These are phyloP conservation scores for Neogale vison DNA, from an alignment of 2,113 vertebrate species.

Conservation along the genomic window DNA sequence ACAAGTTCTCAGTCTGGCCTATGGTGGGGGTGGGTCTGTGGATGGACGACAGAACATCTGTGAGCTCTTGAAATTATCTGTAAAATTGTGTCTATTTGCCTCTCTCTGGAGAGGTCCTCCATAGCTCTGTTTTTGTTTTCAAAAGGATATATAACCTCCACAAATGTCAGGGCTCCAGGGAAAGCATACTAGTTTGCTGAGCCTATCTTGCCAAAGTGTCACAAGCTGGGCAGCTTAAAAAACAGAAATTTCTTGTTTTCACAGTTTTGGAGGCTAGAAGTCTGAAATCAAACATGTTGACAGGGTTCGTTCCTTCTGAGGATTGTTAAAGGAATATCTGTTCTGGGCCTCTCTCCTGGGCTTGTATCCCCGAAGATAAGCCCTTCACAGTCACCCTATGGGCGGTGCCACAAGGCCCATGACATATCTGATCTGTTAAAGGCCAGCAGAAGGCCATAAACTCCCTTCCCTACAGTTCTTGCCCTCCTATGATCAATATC, in stretches of 20 bases:
- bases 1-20: neutral
- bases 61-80: neutral
- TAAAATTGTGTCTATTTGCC: neutral
- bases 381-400: neutral
- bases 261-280: neutral
- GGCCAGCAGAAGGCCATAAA: neutral
- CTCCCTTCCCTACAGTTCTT: neutral
- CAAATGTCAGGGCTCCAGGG: neutral
- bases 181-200: neutral
- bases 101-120: neutral
- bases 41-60: neutral
- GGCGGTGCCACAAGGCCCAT: neutral
- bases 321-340: too few species aligned
- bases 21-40: rapidly evolving
- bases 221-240: neutral
- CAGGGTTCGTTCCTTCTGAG: neutral
- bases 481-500: neutral
- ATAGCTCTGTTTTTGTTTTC: neutral
- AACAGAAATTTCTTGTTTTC: neutral
- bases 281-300: neutral
- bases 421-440: neutral
- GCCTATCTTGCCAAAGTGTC: neutral
- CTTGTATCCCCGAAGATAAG: neutral
- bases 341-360: neutral
- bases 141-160: neutral